Base-by-base conservation (phyloP, 2,888 invertebrate species). In the Pristionchus maxplancki region DNA sequence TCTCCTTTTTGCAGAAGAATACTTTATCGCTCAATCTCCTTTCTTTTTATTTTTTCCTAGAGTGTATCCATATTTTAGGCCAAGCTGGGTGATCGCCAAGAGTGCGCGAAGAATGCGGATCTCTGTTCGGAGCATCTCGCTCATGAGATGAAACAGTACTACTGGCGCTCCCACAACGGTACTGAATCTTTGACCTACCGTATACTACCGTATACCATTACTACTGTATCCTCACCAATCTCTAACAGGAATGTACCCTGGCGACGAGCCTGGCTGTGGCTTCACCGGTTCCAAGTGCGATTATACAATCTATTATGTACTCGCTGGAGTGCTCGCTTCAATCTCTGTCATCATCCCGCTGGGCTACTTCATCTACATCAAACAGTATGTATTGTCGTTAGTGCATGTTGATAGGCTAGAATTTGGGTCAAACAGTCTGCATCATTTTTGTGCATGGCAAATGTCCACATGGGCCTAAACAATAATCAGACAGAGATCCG, bases 81-180 rank as follows among this genome's bases (percentile, higher is more conserved):
- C 0, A 91, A 93, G 71, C 91, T 93, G 53, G 92, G 91, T 37
- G 93, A 93, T 53, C 90, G 90, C 44, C 89, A 89, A n/a, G 91
- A 93, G 83, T 94, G 94, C 83, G 91, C 90, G 64, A 89, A 89
- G 71, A 91, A 92, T 40, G 90, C 90, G n/a, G 90, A 92, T 20
- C 90, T 92, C 84, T 94, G 94, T 82, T 94, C 94, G n/a, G 94
- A 94, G 89, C 94, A 94, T 91, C 92, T 93, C 53, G 94, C 93
- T 13, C 94, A 94, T 89, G 94, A 94, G 89, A 91, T 92, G 6
- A 90, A 91, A 13, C 92, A 93, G 53, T 91, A 91, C 83, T 94
- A 93, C 71, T 94, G 93, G 93, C 85, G 89, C 44, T 90, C 92
- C 1, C 90, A 91, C 74, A 92, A 92, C 84, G 94, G 94, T 48